Percentiles rank a stretch among this genome's conserved stretches.
phyloP scores from a whole-genome alignment of 1,140 invertebrate species.

The Globodera ellingtonae region DNA sequence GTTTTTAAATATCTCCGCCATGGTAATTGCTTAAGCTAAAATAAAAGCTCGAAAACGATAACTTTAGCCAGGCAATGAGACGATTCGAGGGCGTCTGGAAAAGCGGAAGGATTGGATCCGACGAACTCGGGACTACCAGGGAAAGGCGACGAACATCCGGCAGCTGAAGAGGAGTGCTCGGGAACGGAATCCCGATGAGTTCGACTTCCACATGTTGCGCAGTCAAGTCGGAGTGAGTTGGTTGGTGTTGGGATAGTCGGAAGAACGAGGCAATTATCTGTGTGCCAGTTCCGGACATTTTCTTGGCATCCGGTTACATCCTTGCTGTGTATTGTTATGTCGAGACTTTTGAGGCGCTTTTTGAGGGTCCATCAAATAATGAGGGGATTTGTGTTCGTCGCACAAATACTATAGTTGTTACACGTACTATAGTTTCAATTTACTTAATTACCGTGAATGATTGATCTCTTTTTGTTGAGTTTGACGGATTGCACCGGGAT shows the following conservation, averaged over 20 bases:
- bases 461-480: conserved; percentile 29
- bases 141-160: conserved; percentile 81
- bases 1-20: not conserved
- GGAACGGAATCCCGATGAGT: conserved; percentile 96
- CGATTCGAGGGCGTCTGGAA: conserved; percentile 71
- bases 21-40: not conserved
- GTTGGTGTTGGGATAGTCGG: not conserved
- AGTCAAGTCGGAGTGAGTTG: conserved; percentile 74
- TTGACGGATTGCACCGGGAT: conserved; percentile 74
- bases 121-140: conserved; percentile 73
- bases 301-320: not conserved
- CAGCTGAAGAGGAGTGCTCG: conserved; percentile 80
- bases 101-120: conserved; percentile 93
- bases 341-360: no score
- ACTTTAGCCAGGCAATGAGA: conserved; percentile 36
- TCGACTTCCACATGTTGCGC: conserved; percentile 96
- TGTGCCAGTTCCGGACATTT: no score
- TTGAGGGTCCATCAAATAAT: no score
- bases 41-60: not conserved
- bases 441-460: not conserved
- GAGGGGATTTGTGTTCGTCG: no score
- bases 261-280: no score
- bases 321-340: no score
- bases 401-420: no score
- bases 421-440: not conserved